Conservation (phyloP, 2,113 vertebrate species). For the Dipodomys merriami region DNA sequence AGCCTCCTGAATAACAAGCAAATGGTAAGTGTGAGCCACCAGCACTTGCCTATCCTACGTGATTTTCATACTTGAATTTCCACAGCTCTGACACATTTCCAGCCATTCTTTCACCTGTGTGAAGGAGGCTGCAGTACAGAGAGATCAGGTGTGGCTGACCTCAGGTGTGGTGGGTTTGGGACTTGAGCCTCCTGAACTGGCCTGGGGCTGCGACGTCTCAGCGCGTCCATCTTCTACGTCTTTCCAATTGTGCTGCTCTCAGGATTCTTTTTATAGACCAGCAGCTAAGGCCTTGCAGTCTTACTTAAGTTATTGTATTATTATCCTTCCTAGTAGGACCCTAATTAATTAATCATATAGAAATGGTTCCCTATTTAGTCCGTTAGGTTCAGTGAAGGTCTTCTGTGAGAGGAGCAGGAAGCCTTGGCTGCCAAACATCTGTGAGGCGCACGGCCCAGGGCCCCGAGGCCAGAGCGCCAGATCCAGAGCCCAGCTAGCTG, state of each 20-base stretch:
- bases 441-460: background rate
- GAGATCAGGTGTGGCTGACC: background rate
- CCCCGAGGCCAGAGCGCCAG: background rate
- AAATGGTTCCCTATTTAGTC: conserved; percentile 49
- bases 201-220: background rate
- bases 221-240: background rate
- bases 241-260: conserved; percentile 13
- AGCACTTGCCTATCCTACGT: background rate
- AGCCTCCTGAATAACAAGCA: no score
- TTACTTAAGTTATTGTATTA: conserved; percentile 72
- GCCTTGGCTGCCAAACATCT: background rate
- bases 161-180: no score
- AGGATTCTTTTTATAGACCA: conserved; percentile 63
- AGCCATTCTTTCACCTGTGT: background rate
- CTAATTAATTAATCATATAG: conserved; percentile 78
- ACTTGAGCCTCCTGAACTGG: background rate
- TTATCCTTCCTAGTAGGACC: conserved; percentile 57
- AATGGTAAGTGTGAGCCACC: no score
- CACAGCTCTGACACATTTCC: background rate
- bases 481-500: conserved; percentile 19
- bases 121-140: background rate
- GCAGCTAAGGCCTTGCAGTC: conserved; percentile 58
- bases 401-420: conserved; percentile 17
- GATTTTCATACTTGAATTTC: background rate
- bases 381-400: conserved; percentile 53